A percentile compares a stretch with the other conserved stretches of the same genome.
Conservation (phyloP, 2,888 invertebrate genomes). For the Alviniconcha strummeri region DNA sequence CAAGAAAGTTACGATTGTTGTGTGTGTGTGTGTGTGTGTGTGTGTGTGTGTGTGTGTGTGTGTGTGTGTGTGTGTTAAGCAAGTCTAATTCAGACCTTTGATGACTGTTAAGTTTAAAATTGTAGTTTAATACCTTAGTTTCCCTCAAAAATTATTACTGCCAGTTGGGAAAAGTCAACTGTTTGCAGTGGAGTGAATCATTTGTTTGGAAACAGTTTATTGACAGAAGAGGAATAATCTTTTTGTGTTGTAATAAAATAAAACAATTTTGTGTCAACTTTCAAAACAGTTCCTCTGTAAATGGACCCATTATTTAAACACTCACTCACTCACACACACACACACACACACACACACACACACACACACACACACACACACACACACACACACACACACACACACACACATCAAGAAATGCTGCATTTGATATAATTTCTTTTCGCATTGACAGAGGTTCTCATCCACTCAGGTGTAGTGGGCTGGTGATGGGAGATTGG, state of each 20-base stretch:
- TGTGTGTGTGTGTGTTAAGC: conserved; percentile 1
- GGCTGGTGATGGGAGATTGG: too few relatives aligned
- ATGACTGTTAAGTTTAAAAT: not conserved
- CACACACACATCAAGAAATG: not conserved
- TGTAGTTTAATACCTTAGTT: not conserved
- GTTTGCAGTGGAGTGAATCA: too few relatives aligned
- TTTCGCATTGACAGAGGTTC: too few relatives aligned
- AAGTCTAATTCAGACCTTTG: too few relatives aligned
- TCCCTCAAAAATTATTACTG: too few relatives aligned
- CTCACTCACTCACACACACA: not conserved
- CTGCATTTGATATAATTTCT: too few relatives aligned
- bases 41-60: conserved; percentile 7
- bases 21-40: not conserved
- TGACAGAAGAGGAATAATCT: too few relatives aligned
- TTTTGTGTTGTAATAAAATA: too few relatives aligned
- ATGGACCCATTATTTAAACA: not conserved
- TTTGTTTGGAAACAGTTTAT: too few relatives aligned
- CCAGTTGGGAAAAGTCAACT: too few relatives aligned
- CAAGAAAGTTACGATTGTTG: too few relatives aligned
- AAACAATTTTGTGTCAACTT: not conserved
- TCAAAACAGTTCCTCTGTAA: not conserved
- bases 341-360: conserved; percentile 15
- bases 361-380: not conserved
- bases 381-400: conserved; percentile 11
- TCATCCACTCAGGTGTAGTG: too few relatives aligned